phyloP scores from a whole-genome alignment of 2,888 invertebrate genomes.

The Incurvaria masculella region DNA sequence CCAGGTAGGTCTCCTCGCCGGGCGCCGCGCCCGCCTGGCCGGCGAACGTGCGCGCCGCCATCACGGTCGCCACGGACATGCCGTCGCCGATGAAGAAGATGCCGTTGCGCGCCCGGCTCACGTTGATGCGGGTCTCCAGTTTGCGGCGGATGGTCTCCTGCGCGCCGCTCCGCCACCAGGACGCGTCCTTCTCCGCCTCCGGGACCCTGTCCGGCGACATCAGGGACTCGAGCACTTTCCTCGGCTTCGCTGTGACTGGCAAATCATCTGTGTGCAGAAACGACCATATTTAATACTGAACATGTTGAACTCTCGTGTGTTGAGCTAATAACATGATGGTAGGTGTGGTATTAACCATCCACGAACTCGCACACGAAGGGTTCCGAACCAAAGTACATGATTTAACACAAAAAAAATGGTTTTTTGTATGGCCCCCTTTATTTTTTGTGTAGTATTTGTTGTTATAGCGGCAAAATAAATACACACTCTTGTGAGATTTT shows the following conservation, averaged over 20 bases:
- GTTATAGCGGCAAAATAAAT: too few relatives aligned
- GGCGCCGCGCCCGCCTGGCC: constrained; percentile 55
- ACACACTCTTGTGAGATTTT: too few relatives aligned
- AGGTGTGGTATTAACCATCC: background rate
- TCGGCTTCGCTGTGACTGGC: constrained; percentile 26
- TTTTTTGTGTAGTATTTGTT: too few relatives aligned
- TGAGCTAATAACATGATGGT: background rate
- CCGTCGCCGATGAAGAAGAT: constrained; percentile 76
- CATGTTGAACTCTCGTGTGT: background rate
- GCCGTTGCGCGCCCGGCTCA: constrained; percentile 64
- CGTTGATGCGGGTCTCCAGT: constrained; percentile 21
- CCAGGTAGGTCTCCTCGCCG: constrained; percentile 63
- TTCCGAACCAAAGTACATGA: too few relatives aligned
- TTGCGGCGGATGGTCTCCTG: constrained; percentile 24
- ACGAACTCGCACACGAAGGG: too few relatives aligned
- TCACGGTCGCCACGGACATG: constrained; percentile 72
- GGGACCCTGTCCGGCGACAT: constrained; percentile 40
- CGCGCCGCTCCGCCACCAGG: constrained; percentile 37
- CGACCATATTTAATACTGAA: background rate
- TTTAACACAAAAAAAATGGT: too few relatives aligned
- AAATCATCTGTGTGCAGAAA: constrained; percentile 2
- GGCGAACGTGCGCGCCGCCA: constrained; percentile 66
- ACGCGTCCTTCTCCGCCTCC: constrained; percentile 37
- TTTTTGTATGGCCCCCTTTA: too few relatives aligned
- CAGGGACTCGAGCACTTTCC: constrained; percentile 35